These are phyloP conservation scores for Drosophila anomalata DNA, from an alignment of 2,888 invertebrate genomes.

Conservation along the genomic window DNA sequence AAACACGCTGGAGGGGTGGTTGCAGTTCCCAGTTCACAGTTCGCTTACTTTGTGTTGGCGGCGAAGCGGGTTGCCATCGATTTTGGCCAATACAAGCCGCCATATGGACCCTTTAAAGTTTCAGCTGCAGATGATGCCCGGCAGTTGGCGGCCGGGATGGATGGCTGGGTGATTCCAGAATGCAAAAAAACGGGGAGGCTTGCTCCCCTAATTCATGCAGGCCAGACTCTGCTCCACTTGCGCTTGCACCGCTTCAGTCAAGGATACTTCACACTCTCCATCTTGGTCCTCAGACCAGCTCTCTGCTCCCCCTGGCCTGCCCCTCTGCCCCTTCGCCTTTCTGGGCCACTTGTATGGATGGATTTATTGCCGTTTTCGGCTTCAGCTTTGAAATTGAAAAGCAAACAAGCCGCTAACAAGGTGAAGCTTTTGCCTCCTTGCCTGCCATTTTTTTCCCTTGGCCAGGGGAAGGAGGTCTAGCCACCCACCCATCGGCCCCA, in stretches of 20 bases:
- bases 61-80: conserved; percentile 22
- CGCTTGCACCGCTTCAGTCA: conserved; percentile 43
- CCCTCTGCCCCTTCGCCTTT: conserved; percentile 39
- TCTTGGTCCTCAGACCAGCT: conserved; percentile 22
- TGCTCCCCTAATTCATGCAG: conserved; percentile 45
- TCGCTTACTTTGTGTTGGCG: conserved; percentile 31
- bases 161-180: not conserved
- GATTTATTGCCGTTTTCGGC: conserved; percentile 77
- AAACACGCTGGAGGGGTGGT: conserved; percentile 24
- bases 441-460: conserved; percentile 49
- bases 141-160: not conserved
- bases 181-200: conserved; percentile 41
- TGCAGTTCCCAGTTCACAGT: conserved; percentile 1
- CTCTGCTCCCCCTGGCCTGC: conserved; percentile 38
- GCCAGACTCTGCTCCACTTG: conserved; percentile 26
- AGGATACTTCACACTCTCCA: conserved; percentile 45
- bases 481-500: not conserved
- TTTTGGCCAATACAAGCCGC: conserved; percentile 25
- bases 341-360: conserved; percentile 61
- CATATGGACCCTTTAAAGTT: conserved; percentile 29
- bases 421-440: conserved; percentile 60
- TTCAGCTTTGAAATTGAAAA: conserved; percentile 72
- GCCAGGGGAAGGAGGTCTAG: not conserved
- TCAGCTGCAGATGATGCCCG: conserved; percentile 13
- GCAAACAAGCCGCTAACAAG: conserved; percentile 78